These are phyloP conservation scores for Mormyrus iriodes DNA, from an alignment of 2,113 vertebrate species.

Conservation along the genomic window DNA sequence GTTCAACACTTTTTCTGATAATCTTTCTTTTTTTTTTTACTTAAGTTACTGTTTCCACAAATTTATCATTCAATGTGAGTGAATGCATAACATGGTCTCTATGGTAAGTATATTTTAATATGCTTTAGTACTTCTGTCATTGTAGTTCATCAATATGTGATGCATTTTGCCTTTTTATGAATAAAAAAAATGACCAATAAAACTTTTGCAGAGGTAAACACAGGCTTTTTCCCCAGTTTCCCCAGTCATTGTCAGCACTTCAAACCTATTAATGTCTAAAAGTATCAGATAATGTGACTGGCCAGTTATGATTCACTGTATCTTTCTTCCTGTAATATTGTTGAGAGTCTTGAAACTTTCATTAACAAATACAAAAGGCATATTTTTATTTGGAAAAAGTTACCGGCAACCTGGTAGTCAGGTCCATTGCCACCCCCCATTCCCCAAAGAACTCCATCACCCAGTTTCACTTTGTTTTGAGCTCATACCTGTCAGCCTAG, in stretches of 20 bases:
- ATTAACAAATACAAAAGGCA: neutral
- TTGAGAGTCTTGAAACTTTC: neutral
- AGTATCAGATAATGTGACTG: neutral
- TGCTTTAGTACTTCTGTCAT: neutral
- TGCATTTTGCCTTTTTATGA: neutral
- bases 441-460: neutral
- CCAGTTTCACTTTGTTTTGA: neutral
- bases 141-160: neutral
- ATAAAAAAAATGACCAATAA: neutral
- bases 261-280: neutral
- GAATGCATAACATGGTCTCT: neutral
- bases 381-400: neutral
- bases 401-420: neutral
- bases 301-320: neutral
- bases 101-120: neutral
- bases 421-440: neutral
- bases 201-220: neutral
- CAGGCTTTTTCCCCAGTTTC: too few relatives aligned
- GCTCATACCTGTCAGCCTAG: neutral
- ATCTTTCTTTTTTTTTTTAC: neutral
- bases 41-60: neutral
- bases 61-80: neutral
- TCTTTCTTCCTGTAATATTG: neutral
- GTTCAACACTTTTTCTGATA: neutral
- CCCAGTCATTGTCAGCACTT: neutral